phyloP scores from a whole-genome alignment of 2,797 vertebrate genomes.

The Sternarchorhynchus goeldii region DNA sequence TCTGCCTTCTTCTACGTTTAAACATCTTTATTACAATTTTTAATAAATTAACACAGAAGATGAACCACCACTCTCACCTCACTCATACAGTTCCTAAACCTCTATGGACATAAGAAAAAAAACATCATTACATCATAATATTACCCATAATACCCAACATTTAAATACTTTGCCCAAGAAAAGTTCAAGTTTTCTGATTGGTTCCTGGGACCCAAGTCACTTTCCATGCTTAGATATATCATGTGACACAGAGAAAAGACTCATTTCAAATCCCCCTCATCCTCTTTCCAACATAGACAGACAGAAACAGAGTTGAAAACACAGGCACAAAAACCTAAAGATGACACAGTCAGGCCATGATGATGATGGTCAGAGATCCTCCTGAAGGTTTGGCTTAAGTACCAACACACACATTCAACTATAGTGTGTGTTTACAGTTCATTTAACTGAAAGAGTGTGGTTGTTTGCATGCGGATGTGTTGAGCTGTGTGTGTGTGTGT shows the following conservation, averaged over 20 bases:
- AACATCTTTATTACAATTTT: slow-evolving; percentile 51
- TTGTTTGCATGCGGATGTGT: slow-evolving; percentile 7
- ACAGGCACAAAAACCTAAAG: slow-evolving; percentile 13
- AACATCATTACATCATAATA: not conserved
- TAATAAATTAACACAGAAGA: slow-evolving; percentile 64
- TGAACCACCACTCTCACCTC: slow-evolving; percentile 6
- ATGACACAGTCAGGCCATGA: not conserved
- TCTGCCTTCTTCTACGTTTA: slow-evolving; percentile 19
- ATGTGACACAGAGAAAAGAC: slow-evolving; percentile 15
- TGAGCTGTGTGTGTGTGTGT: slow-evolving; percentile 3
- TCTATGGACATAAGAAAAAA: too few relatives aligned
- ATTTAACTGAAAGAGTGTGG: slow-evolving; percentile 7
- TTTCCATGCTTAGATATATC: slow-evolving; percentile 10
- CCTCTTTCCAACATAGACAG: not conserved
- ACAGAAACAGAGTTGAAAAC: not conserved
- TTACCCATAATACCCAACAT: slow-evolving; percentile 16
- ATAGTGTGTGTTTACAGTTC: too few relatives aligned
- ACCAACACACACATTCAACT: slow-evolving; percentile 11
- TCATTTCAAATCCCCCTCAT: not conserved
- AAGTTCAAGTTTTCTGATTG: slow-evolving; percentile 39
- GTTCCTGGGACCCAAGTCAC: slow-evolving; percentile 4
- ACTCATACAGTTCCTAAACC: not conserved
- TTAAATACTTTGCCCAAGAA: not conserved
- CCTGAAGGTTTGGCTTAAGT: slow-evolving; percentile 23
- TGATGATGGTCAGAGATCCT: slow-evolving; percentile 9